Evolutionary conservation across 1,140 invertebrate species (phyloP).

Genomic region (Anastrepha obliqua): DNA sequence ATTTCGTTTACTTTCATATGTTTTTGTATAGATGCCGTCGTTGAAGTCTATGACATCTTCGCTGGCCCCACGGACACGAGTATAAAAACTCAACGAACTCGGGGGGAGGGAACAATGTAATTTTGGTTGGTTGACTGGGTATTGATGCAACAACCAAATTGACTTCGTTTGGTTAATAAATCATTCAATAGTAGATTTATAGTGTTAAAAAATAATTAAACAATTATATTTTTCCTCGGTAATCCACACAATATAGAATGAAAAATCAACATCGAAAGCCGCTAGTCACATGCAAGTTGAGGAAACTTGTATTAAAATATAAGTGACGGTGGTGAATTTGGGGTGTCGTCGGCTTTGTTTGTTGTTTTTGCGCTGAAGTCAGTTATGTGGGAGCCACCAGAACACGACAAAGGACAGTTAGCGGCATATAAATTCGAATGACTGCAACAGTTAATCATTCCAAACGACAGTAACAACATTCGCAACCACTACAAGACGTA

Average conservation of each 20-base stretch:
- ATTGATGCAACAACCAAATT: neutral
- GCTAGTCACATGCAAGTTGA: neutral
- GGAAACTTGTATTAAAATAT: neutral
- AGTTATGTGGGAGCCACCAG: neutral
- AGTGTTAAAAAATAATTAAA: neutral
- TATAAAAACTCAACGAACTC: neutral
- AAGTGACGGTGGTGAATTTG: neutral
- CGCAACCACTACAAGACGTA: neutral
- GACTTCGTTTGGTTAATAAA: too few relatives aligned
- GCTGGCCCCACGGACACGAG: slow-evolving; percentile 15
- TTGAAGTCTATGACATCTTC: neutral
- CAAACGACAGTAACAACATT: neutral
- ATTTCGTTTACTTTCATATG: slow-evolving; percentile 11
- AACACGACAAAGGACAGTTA: too few relatives aligned
- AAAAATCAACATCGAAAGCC: too few relatives aligned
- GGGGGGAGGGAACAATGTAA: neutral
- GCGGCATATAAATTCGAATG: too few relatives aligned
- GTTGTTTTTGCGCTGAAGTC: neutral
- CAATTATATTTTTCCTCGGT: too few relatives aligned
- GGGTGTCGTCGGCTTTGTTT: neutral
- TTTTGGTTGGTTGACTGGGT: neutral
- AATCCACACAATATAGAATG: too few relatives aligned
- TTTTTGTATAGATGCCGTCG: slow-evolving; percentile 4
- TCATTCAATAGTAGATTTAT: neutral
- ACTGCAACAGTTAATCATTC: too few relatives aligned